Base-by-base conservation (phyloP, 2,888 invertebrate species). In the Mylabris sibirica region DNA sequence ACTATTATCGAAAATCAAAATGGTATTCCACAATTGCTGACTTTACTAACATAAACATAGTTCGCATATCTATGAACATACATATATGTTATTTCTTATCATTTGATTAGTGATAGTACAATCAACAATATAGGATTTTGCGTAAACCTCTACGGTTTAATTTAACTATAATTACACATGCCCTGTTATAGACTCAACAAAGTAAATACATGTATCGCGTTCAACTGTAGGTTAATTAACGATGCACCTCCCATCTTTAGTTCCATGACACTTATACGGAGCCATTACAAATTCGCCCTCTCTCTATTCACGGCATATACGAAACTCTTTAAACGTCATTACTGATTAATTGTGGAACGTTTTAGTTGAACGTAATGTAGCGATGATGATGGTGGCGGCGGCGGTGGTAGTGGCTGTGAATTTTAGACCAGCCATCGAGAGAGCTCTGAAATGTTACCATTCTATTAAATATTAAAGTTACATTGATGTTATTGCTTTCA, bases 241-340 rank as follows among this genome's bases (percentile, higher is more conserved):
- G 67, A 74, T 74, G 69, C 74, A 74, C 70, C 72, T n/a, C 74
- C 67, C 68, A 60, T 67, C 70, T 67, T 49, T 24, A 24, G 60
- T 67, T 63, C 66, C 61, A 41, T 69, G 67, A 66, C 68, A 68
- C 62, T 72, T 67, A 60, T 68, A 65, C n/a, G 1, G 60, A 71
- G 61, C 67, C 59, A 67, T 70, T 70, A 62, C 34, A 59, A 30
- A 69, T 63, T 68, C 41, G 4, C 20, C 17, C n/a, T 22, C 49
- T 49, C 49, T 24, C 71, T 34, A 69, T 69, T 66, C 69, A 66
- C 64, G 67, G 60, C 64, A 59, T 61, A 71, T 67, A 65, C 67
- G 62, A 69, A 59, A 69, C 71, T 71, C 65, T 72, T 66, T 74
- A 71, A 70, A 69, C 67, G 68, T 71, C 70, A 74, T 74, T 74